phyloP scores from a whole-genome alignment of 2,888 invertebrate species.

The Podotricha telesiphe region DNA sequence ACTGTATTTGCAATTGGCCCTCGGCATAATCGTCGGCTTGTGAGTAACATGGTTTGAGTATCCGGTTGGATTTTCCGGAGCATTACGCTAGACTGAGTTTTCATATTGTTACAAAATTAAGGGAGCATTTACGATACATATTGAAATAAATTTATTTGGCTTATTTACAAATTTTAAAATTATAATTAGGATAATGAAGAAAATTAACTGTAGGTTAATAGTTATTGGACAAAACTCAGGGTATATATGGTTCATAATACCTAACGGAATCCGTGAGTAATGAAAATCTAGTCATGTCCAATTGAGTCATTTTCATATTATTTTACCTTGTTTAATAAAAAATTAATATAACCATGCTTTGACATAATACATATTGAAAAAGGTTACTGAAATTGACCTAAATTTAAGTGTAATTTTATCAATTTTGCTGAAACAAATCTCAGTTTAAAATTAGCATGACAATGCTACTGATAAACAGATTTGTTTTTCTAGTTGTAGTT shows the following conservation, averaged over 20 bases:
- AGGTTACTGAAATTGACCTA: too few species aligned
- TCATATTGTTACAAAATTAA: conserved; percentile 2
- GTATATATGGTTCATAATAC: background rate
- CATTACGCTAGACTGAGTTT: conserved; percentile 12
- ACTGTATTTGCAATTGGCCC: background rate
- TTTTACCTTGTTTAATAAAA: background rate
- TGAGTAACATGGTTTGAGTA: conserved; percentile 15
- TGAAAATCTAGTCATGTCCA: background rate
- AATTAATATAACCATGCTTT: too few species aligned
- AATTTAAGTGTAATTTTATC: too few species aligned
- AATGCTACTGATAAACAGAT: background rate
- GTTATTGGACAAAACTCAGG: background rate
- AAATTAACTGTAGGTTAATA: background rate
- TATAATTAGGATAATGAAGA: background rate
- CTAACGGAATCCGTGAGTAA: background rate
- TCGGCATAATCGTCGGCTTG: conserved; percentile 1
- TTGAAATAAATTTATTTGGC: background rate
- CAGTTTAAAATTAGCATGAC: background rate
- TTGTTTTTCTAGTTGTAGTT: background rate
- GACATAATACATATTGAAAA: too few species aligned
- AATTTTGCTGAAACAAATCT: background rate
- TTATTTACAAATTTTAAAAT: too few species aligned
- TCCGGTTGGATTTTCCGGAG: conserved; percentile 22
- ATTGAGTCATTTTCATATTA: background rate
- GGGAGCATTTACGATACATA: background rate